These are phyloP conservation scores for Centropyge bicolor DNA, from an alignment of 2,797 vertebrate genomes.

Conservation along the genomic window DNA sequence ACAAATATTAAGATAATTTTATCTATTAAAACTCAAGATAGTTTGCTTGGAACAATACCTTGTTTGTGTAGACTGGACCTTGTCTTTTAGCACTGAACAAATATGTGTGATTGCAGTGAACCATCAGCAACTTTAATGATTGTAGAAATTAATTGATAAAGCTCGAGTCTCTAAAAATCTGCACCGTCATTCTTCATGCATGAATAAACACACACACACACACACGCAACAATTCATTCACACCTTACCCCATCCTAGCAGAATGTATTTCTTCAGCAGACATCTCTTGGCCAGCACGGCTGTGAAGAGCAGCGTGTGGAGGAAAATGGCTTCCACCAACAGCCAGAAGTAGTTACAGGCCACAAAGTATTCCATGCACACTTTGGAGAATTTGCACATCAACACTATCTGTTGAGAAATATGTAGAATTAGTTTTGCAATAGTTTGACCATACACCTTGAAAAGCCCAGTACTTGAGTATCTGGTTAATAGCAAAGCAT, in stretches of 20 bases:
- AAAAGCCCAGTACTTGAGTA: neutral
- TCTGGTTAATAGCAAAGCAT: neutral
- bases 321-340: conserved; percentile 94
- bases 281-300: conserved; percentile 88
- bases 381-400: conserved; percentile 89
- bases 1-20: no score
- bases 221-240: neutral
- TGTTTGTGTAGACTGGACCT: neutral
- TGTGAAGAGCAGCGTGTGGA: conserved; percentile 91
- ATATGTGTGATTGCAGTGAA: neutral
- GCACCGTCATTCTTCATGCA: neutral
- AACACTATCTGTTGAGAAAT: conserved; percentile 79
- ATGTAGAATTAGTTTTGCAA: neutral
- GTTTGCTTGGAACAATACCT: neutral
- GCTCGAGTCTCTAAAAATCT: neutral
- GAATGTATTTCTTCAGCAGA: conserved; percentile 90
- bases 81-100: neutral
- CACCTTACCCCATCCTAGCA: conserved; percentile 95
- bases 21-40: no score
- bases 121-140: neutral
- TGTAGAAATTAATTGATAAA: neutral
- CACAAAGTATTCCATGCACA: conserved; percentile 94
- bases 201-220: neutral
- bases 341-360: conserved; percentile 96
- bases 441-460: no score